These are phyloP conservation scores for Platichthys flesus DNA, from an alignment of 2,113 vertebrate genomes.

Conservation along the genomic window DNA sequence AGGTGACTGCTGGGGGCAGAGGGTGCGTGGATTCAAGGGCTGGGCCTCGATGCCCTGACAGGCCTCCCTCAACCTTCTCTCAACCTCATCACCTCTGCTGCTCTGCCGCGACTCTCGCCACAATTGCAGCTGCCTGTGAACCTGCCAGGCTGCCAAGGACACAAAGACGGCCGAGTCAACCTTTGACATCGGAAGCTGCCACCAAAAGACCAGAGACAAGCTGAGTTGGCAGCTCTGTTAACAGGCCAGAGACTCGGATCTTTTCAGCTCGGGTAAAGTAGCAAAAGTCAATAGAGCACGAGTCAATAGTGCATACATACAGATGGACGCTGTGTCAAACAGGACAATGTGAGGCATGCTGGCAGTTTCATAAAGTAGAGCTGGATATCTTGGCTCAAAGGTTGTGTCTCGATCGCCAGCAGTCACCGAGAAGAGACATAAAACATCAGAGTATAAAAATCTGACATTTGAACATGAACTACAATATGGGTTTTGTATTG, in stretches of 20 bases:
- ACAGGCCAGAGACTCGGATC: conserved; percentile 65
- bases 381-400: conserved; percentile 57
- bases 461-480: conserved; percentile 79
- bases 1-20: conserved; percentile 53
- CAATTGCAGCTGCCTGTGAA: conserved; percentile 77
- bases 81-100: conserved; percentile 76
- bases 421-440: conserved; percentile 43
- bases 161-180: conserved; percentile 76
- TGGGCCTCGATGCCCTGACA: conserved; percentile 71
- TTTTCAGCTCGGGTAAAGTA: conserved; percentile 73
- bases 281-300: conserved; percentile 71
- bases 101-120: conserved; percentile 71
- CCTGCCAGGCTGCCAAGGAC: conserved; percentile 79
- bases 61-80: conserved; percentile 76
- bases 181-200: conserved; percentile 78
- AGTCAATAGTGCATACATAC: conserved; percentile 75
- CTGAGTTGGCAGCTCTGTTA: conserved; percentile 78
- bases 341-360: conserved; percentile 53
- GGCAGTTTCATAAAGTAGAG: conserved; percentile 51
- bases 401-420: conserved; percentile 54
- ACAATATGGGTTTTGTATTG: conserved; percentile 60
- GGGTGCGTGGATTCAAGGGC: conserved; percentile 62
- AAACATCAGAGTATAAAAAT: conserved; percentile 48
- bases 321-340: conserved; percentile 64
- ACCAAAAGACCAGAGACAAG: conserved; percentile 79